Conservation (phyloP, 2,888 invertebrate genomes). For the Scelioninae gen. 2 region DNA sequence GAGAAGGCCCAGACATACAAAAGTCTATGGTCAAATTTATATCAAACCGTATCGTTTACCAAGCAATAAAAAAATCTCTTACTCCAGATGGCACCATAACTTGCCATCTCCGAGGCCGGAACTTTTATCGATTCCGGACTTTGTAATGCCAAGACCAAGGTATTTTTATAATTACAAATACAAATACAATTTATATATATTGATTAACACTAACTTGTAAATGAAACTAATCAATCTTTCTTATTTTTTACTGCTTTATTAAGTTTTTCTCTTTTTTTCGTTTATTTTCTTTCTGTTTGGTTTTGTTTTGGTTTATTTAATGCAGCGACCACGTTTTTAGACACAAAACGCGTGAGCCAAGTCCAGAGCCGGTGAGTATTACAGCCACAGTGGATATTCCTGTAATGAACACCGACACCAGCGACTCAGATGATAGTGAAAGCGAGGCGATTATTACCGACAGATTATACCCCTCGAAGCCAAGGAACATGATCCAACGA, state of each 20-base stretch:
- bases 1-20: constrained; percentile 87
- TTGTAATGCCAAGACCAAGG: constrained; percentile 79
- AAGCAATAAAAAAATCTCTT: constrained; percentile 82
- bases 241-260: constrained; percentile 26
- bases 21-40: constrained; percentile 85
- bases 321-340: constrained; percentile 61
- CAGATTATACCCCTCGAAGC: constrained; percentile 85
- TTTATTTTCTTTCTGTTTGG: constrained; percentile 34
- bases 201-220: too few relatives aligned
- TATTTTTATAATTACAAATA: constrained; percentile 61
- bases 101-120: constrained; percentile 81
- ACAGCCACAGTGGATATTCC: constrained; percentile 69
- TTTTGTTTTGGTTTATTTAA: constrained; percentile 52
- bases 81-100: constrained; percentile 82
- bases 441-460: constrained; percentile 77
- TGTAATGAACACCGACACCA: constrained; percentile 77
- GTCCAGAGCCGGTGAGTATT: constrained; percentile 71
- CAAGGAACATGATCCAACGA: constrained; percentile 85
- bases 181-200: too few relatives aligned
- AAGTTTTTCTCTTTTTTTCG: constrained; percentile 33
- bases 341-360: constrained; percentile 65
- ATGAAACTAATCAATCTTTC: constrained; percentile 32
- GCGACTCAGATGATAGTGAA: constrained; percentile 77
- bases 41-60: constrained; percentile 85
- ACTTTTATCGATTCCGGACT: constrained; percentile 79